Evolutionary conservation across 2,888 invertebrate genomes (phyloP).

Genomic region (Dryomyza anilis): DNA sequence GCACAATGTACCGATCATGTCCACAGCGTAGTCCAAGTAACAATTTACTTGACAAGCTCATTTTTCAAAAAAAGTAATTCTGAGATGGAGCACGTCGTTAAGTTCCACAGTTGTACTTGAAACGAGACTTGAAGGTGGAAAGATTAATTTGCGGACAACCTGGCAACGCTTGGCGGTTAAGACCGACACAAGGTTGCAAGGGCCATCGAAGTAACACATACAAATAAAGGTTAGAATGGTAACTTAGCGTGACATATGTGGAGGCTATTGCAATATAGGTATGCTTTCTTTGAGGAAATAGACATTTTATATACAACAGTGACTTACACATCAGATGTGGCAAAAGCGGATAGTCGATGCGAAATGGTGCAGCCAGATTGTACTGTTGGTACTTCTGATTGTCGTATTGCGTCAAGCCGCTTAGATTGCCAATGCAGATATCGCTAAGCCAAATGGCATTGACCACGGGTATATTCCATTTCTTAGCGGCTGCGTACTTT

Average conservation of each 20-base stretch:
- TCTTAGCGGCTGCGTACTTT: slow-evolving; percentile 87
- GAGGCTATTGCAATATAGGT: not conserved
- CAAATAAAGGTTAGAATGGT: too few species aligned
- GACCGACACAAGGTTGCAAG: too few species aligned
- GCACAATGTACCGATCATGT: too few species aligned
- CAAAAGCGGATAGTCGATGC: slow-evolving; percentile 84
- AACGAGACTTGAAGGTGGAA: too few species aligned
- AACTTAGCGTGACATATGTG: too few species aligned
- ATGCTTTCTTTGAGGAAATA: not conserved
- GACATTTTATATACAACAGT: not conserved
- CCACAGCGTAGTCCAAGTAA: too few species aligned
- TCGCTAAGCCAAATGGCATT: slow-evolving; percentile 94
- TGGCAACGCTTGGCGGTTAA: too few species aligned
- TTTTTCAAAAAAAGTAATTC: too few species aligned
- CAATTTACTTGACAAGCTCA: too few species aligned
- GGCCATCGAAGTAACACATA: not conserved
- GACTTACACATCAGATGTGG: slow-evolving; percentile 88
- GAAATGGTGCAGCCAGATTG: slow-evolving; percentile 77
- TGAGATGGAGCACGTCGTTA: too few species aligned
- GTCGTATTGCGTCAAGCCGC: slow-evolving; percentile 79
- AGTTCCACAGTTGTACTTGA: too few species aligned
- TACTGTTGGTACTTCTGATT: slow-evolving; percentile 88
- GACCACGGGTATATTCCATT: slow-evolving; percentile 90
- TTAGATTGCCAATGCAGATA: slow-evolving; percentile 85
- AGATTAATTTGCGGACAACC: too few species aligned